These are phyloP conservation scores for Plemyria rubiginata DNA, from an alignment of 2,888 invertebrate genomes.

Conservation along the genomic window DNA sequence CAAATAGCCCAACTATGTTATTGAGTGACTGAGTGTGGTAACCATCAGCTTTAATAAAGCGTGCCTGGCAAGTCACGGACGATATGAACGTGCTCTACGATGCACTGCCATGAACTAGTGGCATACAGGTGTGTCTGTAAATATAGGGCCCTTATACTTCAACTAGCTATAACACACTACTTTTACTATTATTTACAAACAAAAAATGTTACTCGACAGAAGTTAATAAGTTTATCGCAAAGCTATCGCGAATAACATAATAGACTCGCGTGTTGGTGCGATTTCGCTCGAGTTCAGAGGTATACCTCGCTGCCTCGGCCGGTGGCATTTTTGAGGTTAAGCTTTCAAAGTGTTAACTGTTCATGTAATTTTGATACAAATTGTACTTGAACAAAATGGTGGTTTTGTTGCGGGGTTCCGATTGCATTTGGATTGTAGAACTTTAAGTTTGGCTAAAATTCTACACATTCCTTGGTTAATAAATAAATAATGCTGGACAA, in stretches of 20 bases:
- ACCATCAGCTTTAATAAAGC: too few species aligned
- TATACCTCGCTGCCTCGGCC: neutral
- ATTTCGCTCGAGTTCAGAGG: slow-evolving; percentile 25
- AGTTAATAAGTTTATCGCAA: neutral
- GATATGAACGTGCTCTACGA: too few species aligned
- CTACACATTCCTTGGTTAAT: slow-evolving; percentile 11
- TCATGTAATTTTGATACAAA: slow-evolving; percentile 42
- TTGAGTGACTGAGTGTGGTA: too few species aligned
- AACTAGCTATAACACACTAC: too few species aligned
- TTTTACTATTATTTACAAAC: too few species aligned
- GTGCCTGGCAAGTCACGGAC: too few species aligned
- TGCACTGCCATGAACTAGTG: too few species aligned
- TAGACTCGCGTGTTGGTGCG: slow-evolving; percentile 16
- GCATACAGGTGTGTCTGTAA: too few species aligned
- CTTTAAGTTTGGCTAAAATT: slow-evolving; percentile 3
- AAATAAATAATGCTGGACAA: too few species aligned
- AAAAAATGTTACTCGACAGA: too few species aligned
- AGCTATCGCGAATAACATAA: neutral
- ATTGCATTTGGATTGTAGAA: slow-evolving; percentile 19
- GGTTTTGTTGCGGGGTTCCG: slow-evolving; percentile 22
- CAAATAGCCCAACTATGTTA: too few species aligned
- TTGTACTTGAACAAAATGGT: slow-evolving; percentile 24
- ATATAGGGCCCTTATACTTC: too few species aligned
- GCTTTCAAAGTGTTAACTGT: slow-evolving; percentile 35
- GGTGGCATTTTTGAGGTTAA: slow-evolving; percentile 40